These are phyloP conservation scores for Puma concolor DNA, from an alignment of 2,113 vertebrate genomes.

Conservation along the genomic window DNA sequence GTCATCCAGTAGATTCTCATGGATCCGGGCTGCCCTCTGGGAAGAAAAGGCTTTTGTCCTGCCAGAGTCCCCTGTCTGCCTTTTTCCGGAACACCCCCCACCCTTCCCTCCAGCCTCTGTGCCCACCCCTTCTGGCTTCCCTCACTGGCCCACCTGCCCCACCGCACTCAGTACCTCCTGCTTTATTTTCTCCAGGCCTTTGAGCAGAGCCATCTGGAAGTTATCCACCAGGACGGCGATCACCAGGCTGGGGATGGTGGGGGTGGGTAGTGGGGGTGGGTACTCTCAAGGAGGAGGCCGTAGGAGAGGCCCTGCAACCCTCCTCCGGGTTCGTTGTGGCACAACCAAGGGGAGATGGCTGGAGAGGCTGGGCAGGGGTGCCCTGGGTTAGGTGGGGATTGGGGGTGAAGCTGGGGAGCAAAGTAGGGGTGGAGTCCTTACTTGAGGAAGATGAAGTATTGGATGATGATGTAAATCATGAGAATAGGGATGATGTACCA, in stretches of 20 bases:
- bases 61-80: neutral
- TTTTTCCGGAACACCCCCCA: neutral
- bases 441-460: conserved; percentile 85
- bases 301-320: neutral
- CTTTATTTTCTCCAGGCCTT: conserved; percentile 57
- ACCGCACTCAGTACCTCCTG: conserved; percentile 31
- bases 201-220: conserved; percentile 80
- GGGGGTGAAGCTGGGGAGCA: neutral
- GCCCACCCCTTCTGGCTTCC: neutral
- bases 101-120: neutral
- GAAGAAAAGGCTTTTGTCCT: neutral
- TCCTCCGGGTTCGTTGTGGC: neutral
- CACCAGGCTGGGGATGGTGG: conserved; percentile 73
- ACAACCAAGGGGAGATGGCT: neutral
- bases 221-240: conserved; percentile 84
- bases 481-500: conserved; percentile 84
- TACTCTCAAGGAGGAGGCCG: neutral
- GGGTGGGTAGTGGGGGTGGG: too few species aligned
- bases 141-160: neutral
- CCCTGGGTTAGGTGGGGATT: rapidly evolving
- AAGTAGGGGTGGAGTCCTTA: conserved; percentile 37
- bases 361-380: neutral
- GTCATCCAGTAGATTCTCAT: conserved; percentile 40
- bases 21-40: neutral
- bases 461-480: conserved; percentile 82